These are phyloP conservation scores for Chorisops tibialis DNA, from an alignment of 2,888 invertebrate genomes.

Conservation along the genomic window DNA sequence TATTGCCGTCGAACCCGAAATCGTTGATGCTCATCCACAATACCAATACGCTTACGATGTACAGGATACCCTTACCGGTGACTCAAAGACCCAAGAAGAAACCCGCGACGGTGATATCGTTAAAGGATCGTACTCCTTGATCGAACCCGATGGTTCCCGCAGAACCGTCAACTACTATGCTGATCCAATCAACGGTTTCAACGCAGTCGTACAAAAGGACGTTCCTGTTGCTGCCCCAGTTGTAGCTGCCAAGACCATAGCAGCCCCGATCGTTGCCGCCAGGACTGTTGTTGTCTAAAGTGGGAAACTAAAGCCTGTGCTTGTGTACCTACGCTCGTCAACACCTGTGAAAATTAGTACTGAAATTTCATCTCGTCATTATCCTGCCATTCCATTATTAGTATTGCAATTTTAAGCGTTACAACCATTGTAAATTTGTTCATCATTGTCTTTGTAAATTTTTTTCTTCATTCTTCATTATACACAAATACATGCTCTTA, in stretches of 20 bases:
- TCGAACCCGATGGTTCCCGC: slow-evolving; percentile 54
- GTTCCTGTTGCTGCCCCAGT: slow-evolving; percentile 51
- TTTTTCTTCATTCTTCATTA: slow-evolving; percentile 9
- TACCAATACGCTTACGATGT: slow-evolving; percentile 55
- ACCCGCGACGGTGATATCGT: slow-evolving; percentile 54
- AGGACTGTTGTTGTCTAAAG: slow-evolving; percentile 33
- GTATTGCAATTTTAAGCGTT: slow-evolving; percentile 40
- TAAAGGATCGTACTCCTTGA: slow-evolving; percentile 54
- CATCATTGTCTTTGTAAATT: slow-evolving; percentile 37
- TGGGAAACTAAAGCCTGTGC: neutral
- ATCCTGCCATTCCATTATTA: slow-evolving; percentile 20
- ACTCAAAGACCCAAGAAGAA: slow-evolving; percentile 54
- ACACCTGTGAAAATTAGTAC: slow-evolving; percentile 24
- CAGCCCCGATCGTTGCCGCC: slow-evolving; percentile 39
- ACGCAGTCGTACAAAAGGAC: slow-evolving; percentile 53
- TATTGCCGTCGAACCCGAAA: slow-evolving; percentile 46
- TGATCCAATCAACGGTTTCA: slow-evolving; percentile 54
- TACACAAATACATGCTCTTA: slow-evolving; percentile 25
- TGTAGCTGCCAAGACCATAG: slow-evolving; percentile 45
- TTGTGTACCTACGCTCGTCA: slow-evolving; percentile 22
- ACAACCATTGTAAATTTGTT: slow-evolving; percentile 46
- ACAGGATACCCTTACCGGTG: slow-evolving; percentile 54
- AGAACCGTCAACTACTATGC: slow-evolving; percentile 55
- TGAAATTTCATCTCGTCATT: slow-evolving; percentile 25
- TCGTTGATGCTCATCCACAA: slow-evolving; percentile 52